Conservation (phyloP, 2,888 invertebrate species). For the Caenorhabditis imperialis region DNA sequence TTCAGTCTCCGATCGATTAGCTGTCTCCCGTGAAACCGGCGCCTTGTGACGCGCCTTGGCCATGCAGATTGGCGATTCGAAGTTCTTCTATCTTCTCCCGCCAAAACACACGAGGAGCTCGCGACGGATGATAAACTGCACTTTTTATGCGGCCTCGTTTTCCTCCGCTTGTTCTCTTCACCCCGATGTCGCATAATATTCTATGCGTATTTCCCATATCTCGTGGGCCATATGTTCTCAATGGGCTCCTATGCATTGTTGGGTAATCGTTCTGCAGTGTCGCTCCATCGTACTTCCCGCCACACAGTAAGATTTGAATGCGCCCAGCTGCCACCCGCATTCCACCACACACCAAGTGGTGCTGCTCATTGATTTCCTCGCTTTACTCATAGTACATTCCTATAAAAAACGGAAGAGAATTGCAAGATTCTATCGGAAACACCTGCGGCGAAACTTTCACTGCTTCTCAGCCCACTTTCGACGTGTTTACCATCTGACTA, state of each 20-base stretch:
- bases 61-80: constrained; percentile 12
- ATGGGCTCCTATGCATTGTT: too few relatives aligned
- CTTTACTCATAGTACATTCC: too few relatives aligned
- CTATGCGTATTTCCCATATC: neutral
- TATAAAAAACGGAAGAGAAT: too few relatives aligned
- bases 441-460: too few relatives aligned
- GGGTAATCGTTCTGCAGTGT: neutral
- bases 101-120: constrained; percentile 8
- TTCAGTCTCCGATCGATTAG: constrained; percentile 22
- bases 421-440: too few relatives aligned
- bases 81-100: constrained; percentile 10
- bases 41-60: neutral
- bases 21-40: constrained; percentile 8
- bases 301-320: constrained; percentile 20
- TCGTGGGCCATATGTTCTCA: too few relatives aligned
- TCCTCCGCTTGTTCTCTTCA: too few relatives aligned
- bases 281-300: constrained; percentile 34
- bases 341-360: too few relatives aligned
- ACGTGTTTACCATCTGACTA: too few relatives aligned
- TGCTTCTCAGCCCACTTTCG: too few relatives aligned
- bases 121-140: constrained; percentile 11
- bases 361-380: too few relatives aligned
- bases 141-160: constrained; percentile 7
- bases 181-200: neutral
- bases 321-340: too few relatives aligned